Conservation (phyloP, 2,113 vertebrate genomes). For the Cygnus atratus region DNA sequence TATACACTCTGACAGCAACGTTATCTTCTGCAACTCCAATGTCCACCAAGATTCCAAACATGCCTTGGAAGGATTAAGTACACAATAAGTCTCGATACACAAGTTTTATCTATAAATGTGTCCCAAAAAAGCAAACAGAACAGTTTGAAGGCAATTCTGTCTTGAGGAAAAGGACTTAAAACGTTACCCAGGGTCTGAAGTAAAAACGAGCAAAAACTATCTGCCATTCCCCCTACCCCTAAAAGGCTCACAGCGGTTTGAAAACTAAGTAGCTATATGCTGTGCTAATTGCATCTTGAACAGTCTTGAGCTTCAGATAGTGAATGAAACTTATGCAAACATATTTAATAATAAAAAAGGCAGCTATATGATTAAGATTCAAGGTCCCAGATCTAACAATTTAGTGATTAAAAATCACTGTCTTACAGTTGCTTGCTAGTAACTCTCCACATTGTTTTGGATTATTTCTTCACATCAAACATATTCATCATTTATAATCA, state of each 20-base stretch:
- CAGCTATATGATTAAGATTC: neutral
- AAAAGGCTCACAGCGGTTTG: neutral
- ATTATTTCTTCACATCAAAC: neutral
- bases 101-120: neutral
- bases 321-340: neutral
- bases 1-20: neutral
- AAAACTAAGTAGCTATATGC: neutral
- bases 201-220: neutral
- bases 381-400: neutral
- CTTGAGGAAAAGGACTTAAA: neutral
- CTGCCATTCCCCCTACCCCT: accelerated
- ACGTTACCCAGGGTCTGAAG: neutral
- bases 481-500: neutral
- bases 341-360: neutral
- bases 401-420: neutral
- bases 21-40: neutral
- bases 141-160: neutral
- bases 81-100: neutral
- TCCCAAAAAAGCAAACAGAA: neutral
- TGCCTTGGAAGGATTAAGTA: neutral
- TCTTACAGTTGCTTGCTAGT: neutral
- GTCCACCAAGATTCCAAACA: neutral
- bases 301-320: neutral
- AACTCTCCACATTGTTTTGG: neutral
- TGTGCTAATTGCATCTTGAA: neutral